Evolutionary conservation across 1,140 invertebrate genomes (phyloP), one percentile per base, ranked within the genome.

Genomic region (Hycleus phaleratus): DNA sequence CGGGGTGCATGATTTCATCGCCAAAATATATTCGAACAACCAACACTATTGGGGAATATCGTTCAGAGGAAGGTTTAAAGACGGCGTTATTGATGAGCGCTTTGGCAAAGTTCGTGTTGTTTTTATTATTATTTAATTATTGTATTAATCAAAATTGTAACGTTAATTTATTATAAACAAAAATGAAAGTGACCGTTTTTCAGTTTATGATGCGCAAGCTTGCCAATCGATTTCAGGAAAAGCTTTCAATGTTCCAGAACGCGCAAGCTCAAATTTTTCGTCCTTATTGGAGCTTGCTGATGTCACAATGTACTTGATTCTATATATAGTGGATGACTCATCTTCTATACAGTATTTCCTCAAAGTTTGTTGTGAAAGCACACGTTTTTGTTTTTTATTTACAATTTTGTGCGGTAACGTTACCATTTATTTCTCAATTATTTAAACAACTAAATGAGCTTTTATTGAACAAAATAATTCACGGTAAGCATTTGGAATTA

Each of bases 241-340:
- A 54, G 62, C 60, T 47, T 49, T 45, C 44, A 52, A 48, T 46
- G 49, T 56, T 50, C 49, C 50, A 42, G 11, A 47, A 38, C 18
- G 60, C 67, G 63, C 65, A 65, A 52, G 60, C 67, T 51, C 64
- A 40, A 38, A 45, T 38, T 54, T 58, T 26, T 51, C 39, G 7
- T 42, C 54, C 59, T 50, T 58, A 64, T 69, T 65, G 68, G 66
- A 59, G 50, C 54, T 48, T 52, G 38, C 59, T 62, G 63, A 64
- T 66, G 68, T 66, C 64, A 66, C 57, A 62, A 50, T 55, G 38
- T 56, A 58, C 53, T 58, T 62, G 59, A 56, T 64, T 62, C 68
- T 68, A 67, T 70, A 70, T 67, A 68, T 70, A 67, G 61, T 61
- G 56, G 67, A 66, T 70, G 68, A 70, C 49, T 70, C 68, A 70